Evolutionary conservation across 2,113 vertebrate species (phyloP), one percentile per base, ranked within the genome.

Genomic region (Emydura subglobosa): DNA sequence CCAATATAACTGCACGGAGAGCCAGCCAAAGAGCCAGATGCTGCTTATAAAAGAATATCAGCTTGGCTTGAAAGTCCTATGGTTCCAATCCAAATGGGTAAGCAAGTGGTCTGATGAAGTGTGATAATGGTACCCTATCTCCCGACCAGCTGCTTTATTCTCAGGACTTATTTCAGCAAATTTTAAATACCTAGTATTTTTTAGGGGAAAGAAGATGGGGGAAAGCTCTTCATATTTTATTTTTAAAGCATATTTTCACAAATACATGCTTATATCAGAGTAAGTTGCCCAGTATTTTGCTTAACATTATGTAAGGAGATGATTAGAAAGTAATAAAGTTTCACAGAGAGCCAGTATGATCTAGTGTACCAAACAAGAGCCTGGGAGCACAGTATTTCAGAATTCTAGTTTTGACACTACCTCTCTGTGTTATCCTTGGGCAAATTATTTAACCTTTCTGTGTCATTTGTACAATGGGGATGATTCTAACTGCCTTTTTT

Each of bases 11-110:
- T 85, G 89, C 87, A 88, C 11, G 50, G 27, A 8, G 92, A 57
- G 5, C 2, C 13, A 90, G 96, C 97, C 97, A 97, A 95, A 89
- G 78, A 87, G 94, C 86, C 95, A 97, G 97, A 96, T 96, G 97
- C 92, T 89, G 57, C 44, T 79, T 81, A 83, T 27, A 83, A 86
- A 88, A 92, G 53, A 82, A 31, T 59, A 86, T 78, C 85, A 54
- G 74, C 79, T 88, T 88, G 86, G 87, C 91, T 86, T 72, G 51
- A 44, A 88, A 87, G 53, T 53, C 24, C n/a, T 55, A 53, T 90
- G 93, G 31, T 86, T 94, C 91, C 95, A 57, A 39, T 50, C 76
- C 65, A 59, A 87, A 72, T 0, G 1, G 51, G 39, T 78, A 96
- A 94, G 59, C 4, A 1, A 94, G 79, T 49, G 88, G 82, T 29